A percentile compares a stretch with the other conserved stretches of the same genome.
phyloP scores from a whole-genome alignment of 2,797 vertebrate species.

The Pelochelys cantorii region DNA sequence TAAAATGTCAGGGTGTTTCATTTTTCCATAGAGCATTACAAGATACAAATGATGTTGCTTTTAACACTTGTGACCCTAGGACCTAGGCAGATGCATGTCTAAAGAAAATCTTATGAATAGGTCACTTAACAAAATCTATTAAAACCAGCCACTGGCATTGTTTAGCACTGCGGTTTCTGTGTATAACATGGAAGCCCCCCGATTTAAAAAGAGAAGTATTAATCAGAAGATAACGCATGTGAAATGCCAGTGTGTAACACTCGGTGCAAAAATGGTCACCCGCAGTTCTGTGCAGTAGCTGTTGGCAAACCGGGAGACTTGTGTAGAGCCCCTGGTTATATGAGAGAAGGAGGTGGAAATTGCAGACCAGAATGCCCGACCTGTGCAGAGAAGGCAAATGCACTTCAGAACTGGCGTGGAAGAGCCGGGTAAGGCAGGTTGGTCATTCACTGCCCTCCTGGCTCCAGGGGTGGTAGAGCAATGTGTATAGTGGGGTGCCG shows the following conservation, averaged over 20 bases:
- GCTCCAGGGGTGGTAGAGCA: no score
- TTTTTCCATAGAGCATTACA: background rate
- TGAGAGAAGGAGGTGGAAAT: background rate
- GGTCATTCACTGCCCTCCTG: background rate
- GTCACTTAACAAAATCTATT: slow-evolving; percentile 12
- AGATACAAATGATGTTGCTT: background rate
- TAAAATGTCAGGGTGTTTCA: background rate
- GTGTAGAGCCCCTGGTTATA: background rate
- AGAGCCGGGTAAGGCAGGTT: background rate
- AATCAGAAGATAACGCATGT: background rate
- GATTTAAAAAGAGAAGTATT: background rate
- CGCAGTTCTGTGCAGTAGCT: slow-evolving; percentile 19
- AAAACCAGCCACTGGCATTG: slow-evolving; percentile 5
- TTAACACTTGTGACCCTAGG: slow-evolving; percentile 22
- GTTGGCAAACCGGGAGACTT: background rate
- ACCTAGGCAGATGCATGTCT: slow-evolving; percentile 18
- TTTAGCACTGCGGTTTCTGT: background rate
- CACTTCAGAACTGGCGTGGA: background rate
- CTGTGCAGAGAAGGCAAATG: background rate
- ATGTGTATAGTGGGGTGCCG: no score
- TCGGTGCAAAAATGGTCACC: background rate
- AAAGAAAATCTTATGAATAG: background rate
- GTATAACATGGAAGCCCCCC: background rate
- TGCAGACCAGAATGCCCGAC: background rate
- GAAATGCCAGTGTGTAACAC: background rate